Base-by-base conservation (phyloP, 2,888 invertebrate genomes). In the Tetheella fluctuosa region DNA sequence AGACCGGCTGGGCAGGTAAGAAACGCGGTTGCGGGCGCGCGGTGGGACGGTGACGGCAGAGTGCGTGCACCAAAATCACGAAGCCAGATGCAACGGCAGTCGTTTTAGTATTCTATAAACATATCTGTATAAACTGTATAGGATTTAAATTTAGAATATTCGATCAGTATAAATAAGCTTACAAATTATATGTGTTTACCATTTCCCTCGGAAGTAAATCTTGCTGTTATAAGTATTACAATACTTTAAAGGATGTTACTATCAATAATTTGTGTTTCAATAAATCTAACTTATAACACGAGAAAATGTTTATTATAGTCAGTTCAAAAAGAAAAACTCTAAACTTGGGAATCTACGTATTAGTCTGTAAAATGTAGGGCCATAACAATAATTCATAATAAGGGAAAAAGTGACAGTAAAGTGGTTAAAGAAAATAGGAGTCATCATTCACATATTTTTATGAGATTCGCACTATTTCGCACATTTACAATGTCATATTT, bases 1-100 rank as follows among this genome's bases (percentile, higher is more conserved):
- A 78, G 79, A 88, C 87, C 84, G 84, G 88, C 84, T 74, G 73
- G 70, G 79, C 86, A 85, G 85, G 86, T 84, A 85, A 79, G 69
- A 65, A 60, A 58, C 54, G 62, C 58, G 60, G 23, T 48, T 48
- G 20, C 48, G 48, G 30, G 60, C 39, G 34, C 23, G 15, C 28
- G 17, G 7, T 57, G 65, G 73, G 67, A 73, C 74, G 72, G 68
- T 77, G 73, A 71, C 70, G 73, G 37, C 60, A 52, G 63, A 58
- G 73, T 75, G 77, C 71, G 76, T 79, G 77, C 80, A 80, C 72
- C 77, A 68, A 83, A 85, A 85, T 84, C 86, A 83, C 79, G 76
- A 78, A 74, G 79, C 83, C 83, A 83, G 83, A 84, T 85, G 85
- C 82, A 80, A 74, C 80, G 70, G 77, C 76, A 77, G 75, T 75